Percentiles rank a stretch among this genome's conserved stretches.
Conservation (phyloP, 2,113 vertebrate genomes). For the Anarhynchus alexandrinus region DNA sequence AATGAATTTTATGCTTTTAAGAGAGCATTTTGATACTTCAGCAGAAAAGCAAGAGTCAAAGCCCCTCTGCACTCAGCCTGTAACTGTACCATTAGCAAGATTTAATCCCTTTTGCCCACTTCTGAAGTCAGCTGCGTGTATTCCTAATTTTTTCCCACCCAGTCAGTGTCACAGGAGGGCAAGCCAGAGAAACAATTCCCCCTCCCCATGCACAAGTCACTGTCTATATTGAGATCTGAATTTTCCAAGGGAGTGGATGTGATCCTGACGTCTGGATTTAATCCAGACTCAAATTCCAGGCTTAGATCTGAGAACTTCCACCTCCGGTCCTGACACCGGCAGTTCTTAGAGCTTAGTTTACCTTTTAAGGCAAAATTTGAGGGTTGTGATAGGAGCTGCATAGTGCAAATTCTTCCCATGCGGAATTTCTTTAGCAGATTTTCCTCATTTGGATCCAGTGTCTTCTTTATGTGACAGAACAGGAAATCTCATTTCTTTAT, state of each 20-base stretch:
- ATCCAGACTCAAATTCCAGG: slow-evolving; percentile 36
- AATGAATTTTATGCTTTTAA: background rate
- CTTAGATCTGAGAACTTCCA: slow-evolving; percentile 32
- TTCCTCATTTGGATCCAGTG: background rate
- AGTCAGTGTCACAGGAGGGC: background rate
- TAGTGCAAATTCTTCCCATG: background rate
- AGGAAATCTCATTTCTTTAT: background rate
- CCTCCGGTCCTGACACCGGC: background rate
- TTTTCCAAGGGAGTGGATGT: slow-evolving; percentile 23
- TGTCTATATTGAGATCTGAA: slow-evolving; percentile 26
- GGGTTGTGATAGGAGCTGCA: background rate
- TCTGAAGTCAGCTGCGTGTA: background rate
- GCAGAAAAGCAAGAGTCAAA: background rate
- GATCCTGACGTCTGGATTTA: slow-evolving; percentile 50
- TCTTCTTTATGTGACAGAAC: background rate
- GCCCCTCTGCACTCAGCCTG: background rate
- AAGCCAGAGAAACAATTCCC: background rate
- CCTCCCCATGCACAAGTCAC: background rate
- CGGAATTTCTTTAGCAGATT: background rate
- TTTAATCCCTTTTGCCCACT: slow-evolving; percentile 1
- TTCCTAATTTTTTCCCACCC: slow-evolving; percentile 39
- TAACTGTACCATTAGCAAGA: background rate
- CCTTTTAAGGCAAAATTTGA: slow-evolving; percentile 52
- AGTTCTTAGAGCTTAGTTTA: slow-evolving; percentile 6
- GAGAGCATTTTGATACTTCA: background rate